Base-by-base conservation (phyloP, 2,888 invertebrate genomes). In the Lissocephala sabroskyi region DNA sequence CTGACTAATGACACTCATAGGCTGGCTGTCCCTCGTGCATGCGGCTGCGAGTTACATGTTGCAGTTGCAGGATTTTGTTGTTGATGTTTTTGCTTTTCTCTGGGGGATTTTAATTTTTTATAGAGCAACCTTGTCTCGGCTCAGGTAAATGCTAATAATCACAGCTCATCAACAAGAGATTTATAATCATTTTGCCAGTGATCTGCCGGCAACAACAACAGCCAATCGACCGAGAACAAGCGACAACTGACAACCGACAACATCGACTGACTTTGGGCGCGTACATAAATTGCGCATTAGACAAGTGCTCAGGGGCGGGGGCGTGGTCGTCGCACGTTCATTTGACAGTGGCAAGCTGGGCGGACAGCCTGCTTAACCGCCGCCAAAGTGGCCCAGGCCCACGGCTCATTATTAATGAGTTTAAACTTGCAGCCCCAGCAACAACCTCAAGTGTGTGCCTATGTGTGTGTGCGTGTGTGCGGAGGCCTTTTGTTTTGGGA, bases 321-420 rank as follows among this genome's bases (percentile, higher is more conserved):
- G 49, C 29, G 61, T 58, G 67, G 67, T 64, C 65, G 73, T 68
- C 65, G 45, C 58, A 57, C 58, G n/a, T n/a, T n/a, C n/a, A 66
- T 68, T 68, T 67, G 68, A 71, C 68, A 68, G 60, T 67, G 56
- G 45, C 52, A 56, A 52, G 45, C 50, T 42, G 49, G 59, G 56
- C 65, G 57, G 63, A 63, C 63, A 49, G 33, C 36, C 49, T 39
- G 41, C 28, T 33, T 44, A 14, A 33, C 52, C 35, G 49, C 33
- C 49, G 56, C 29, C 52, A 45, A 33, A 19, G 29, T 39, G 47
- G 47, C 50, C 56, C 52, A 53, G 39, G 62, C 62, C 60, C 46
- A 59, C 62, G 61, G 68, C 68, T 73, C 68, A 70, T 61, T 70
- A 76, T 73, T 70, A 74, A 74, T 73, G 76, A 74, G 73, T 62